phyloP scores from a whole-genome alignment of 2,113 vertebrate genomes.

The Polypterus bichir region DNA sequence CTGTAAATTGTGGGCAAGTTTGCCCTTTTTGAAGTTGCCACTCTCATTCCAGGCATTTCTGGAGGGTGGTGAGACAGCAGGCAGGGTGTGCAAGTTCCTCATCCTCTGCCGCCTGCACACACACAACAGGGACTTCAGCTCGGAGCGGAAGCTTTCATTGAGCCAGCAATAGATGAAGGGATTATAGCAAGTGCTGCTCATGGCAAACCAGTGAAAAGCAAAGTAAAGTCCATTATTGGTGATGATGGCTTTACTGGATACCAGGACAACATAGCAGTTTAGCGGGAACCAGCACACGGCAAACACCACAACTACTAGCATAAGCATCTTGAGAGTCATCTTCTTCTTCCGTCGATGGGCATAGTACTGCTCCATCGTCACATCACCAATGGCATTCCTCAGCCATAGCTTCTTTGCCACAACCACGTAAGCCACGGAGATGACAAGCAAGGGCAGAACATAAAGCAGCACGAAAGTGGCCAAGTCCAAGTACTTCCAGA shows the following conservation, averaged over 20 bases:
- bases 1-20: constrained; percentile 12
- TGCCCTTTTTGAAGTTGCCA: constrained; percentile 12
- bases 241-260: constrained; percentile 53
- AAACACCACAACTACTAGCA: constrained; percentile 54
- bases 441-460: constrained; percentile 51
- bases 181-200: constrained; percentile 65
- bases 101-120: constrained; percentile 19
- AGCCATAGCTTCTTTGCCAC: constrained; percentile 65
- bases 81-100: constrained; percentile 21
- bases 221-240: constrained; percentile 53
- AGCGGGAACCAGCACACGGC: constrained; percentile 58
- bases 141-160: constrained; percentile 46
- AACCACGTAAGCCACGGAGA: constrained; percentile 44
- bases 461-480: constrained; percentile 56
- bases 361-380: constrained; percentile 55
- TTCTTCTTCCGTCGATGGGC: constrained; percentile 53
- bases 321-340: constrained; percentile 62
- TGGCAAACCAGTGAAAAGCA: constrained; percentile 58
- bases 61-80: constrained; percentile 17
- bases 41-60: constrained; percentile 18
- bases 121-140: constrained; percentile 38
- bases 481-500: constrained; percentile 63
- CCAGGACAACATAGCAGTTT: constrained; percentile 54
- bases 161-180: constrained; percentile 67
- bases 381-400: constrained; percentile 51